Evolutionary conservation across 2,113 vertebrate genomes (phyloP).

Genomic region (Desmodus rotundus): DNA sequence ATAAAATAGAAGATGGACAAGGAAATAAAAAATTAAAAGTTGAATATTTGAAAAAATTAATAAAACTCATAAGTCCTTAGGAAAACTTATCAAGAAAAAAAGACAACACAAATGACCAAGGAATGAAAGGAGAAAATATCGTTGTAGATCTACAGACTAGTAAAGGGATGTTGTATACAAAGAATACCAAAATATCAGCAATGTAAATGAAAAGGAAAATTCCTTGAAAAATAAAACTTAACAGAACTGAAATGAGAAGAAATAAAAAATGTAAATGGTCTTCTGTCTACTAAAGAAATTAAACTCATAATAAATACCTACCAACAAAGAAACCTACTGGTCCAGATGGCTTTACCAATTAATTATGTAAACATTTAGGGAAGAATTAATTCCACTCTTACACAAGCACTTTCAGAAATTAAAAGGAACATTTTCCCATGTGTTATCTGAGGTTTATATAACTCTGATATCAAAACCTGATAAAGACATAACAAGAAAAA

Average conservation of each 20-base stretch:
- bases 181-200: not conserved
- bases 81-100: not conserved
- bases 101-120: not conserved
- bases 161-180: not conserved
- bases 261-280: not conserved
- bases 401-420: not conserved
- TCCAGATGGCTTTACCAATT: not conserved
- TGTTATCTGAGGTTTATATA: not conserved
- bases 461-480: not conserved
- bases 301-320: constrained; percentile 18
- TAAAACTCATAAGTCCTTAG: not conserved
- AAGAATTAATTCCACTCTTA: not conserved
- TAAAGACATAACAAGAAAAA: not conserved
- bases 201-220: not conserved
- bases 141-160: not conserved
- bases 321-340: not conserved
- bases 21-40: not conserved
- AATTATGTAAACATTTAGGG: constrained; percentile 7
- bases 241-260: constrained; percentile 11
- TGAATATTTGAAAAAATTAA: constrained; percentile 20
- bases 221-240: not conserved
- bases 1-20: not conserved
- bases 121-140: not conserved
- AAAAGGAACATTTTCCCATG: not conserved
- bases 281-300: not conserved